Evolutionary conservation across 1,140 invertebrate species (phyloP), one percentile per base, ranked within the genome.

Genomic region (Cataglyphis hispanica): DNA sequence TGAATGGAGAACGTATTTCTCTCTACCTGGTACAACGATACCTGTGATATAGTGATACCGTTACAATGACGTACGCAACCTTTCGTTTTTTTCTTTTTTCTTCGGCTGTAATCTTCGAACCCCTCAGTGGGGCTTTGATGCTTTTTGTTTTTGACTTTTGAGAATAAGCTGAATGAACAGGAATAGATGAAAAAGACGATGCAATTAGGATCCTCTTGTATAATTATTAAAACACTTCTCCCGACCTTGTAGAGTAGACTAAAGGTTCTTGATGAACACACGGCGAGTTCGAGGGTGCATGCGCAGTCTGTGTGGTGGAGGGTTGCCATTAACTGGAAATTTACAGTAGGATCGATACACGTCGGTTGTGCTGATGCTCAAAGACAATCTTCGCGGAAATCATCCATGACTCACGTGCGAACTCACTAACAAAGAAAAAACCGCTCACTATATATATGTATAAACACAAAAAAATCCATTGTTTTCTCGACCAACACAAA

Each of bases 321-420:
- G 78, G 90, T 90, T 90, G 87, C 87, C 78, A 90, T 87, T 83
- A 77, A 67, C 91, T 91, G 93, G 93, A 94, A 94, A 93, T 90
- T 93, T 92, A 90, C 90, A 56, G 67, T 46, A 70, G 86, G 93
- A 94, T 94, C 93, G 92, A 94, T 94, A 94, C 46, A 50, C 66
- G 10, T 60, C 61, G 66, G 58, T 40, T 56, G 63, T 72, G 77
- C 40, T 81, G 88, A 89, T 75, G 88, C 78, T 76, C 77, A 84
- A 56, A 80, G 87, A 66, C 86, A 83, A 16, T 86, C 84, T 83
- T 87, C 87, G 46, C 78, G 85, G 61, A 78, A 78, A 63, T 89
- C 78, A 69, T 72, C 34, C 69, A 16, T 78, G 86, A 40, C 16
- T 84, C 88, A 89, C 88, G 88, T 89, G 78, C 78, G 8, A 74